A percentile compares a stretch with the other conserved stretches of the same genome.
These are phyloP conservation scores for Tenebrosternarchus preto DNA, from an alignment of 2,113 vertebrate genomes.

Conservation along the genomic window DNA sequence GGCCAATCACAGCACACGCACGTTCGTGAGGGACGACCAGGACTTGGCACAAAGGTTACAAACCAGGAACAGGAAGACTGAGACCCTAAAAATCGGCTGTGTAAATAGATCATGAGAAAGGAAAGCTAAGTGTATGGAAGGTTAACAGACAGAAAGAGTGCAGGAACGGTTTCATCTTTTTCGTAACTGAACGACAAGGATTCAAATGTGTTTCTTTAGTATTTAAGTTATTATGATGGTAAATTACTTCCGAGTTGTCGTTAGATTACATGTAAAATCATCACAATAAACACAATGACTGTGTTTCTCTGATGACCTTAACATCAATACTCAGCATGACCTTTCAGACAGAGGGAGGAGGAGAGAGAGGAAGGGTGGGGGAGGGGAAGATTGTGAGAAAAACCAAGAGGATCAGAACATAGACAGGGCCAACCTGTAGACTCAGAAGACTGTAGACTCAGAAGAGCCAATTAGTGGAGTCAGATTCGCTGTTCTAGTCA, in stretches of 20 bases:
- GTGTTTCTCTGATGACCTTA: constrained; percentile 13
- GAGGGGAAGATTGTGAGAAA: neutral
- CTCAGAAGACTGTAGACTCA: neutral
- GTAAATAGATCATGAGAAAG: neutral
- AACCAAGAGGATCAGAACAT: too few species aligned
- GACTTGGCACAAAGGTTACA: constrained; percentile 52
- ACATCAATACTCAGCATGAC: constrained; percentile 12
- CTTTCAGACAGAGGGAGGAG: neutral
- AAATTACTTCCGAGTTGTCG: neutral
- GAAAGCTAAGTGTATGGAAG: neutral
- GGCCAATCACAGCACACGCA: constrained; percentile 65
- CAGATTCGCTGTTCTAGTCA: neutral
- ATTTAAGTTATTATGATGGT: neutral
- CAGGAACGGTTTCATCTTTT: neutral
- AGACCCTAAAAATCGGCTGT: too few species aligned
- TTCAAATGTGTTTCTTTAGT: neutral
- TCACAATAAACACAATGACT: neutral
- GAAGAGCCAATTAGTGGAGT: neutral
- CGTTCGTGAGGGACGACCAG: constrained; percentile 71
- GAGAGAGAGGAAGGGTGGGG: neutral
- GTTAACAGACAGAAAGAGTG: neutral
- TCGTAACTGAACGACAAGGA: neutral
- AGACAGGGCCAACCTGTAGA: neutral
- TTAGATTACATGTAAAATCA: constrained; percentile 29
- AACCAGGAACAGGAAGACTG: constrained; percentile 20